Evolutionary conservation across 2,888 invertebrate species (phyloP), one percentile per base, ranked within the genome.

Genomic region (Yponomeuta evonymella): DNA sequence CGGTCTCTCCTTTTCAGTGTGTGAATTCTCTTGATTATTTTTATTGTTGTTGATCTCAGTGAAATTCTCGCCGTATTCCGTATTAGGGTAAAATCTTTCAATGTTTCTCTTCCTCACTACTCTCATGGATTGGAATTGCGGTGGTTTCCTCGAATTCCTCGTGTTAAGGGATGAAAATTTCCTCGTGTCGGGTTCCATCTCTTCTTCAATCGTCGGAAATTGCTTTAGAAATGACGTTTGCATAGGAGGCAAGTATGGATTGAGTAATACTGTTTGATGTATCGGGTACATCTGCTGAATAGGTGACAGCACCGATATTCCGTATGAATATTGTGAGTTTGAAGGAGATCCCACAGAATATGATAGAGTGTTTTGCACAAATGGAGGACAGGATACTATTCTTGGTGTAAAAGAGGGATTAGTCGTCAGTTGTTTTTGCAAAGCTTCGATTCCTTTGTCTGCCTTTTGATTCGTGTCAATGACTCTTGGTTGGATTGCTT

Each of bases 401-500:
- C 92, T 86, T 51, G 92, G 92, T 33, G 91, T 85, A 72, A 92
- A 92, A 10, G 92, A 92, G 2, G 93, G 93, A 74, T 92, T 93
- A 29, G 91, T 92, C 58, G 89, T 88, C 76, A 93, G 74, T 77
- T 93, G 92, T 74, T 88, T 91, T 81, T 92, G 90, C 72, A 93
- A 79, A 12, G 83, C 79, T 73, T 86, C 89, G 29, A 90, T 87
- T 69, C 86, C 84, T 82, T 90, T 90, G 0, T 80, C 75, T 76
- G 87, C 51, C 15, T 58, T 92, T 73, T 79, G 79, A 75, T 84
- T 88, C 70, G 86, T 86, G 71, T 90, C 87, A 76, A 94, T 86
- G 76, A 94, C 93, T 87, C 92, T 83, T 70, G 92, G 93, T 75
- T 92, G 92, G 74, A 93, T 93, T 65, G 90, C 91, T 88, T 93